A percentile compares a stretch with the other conserved stretches of the same genome.
Evolutionary conservation across 2,113 vertebrate genomes (phyloP).

Genomic region (Cephalopholis sonnerati): DNA sequence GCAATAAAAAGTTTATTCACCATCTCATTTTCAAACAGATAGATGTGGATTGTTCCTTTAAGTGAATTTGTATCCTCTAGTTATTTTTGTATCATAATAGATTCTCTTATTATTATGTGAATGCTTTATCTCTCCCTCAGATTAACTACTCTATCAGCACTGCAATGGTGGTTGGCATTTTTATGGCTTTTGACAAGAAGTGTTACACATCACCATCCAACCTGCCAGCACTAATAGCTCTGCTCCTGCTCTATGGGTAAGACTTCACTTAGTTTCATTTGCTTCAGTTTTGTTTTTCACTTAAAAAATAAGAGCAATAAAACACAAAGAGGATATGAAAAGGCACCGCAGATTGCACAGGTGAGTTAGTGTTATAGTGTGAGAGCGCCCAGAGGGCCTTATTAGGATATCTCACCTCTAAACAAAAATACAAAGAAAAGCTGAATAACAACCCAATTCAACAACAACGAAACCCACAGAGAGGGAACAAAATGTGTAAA

Average conservation of each 20-base stretch:
- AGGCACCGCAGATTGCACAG: not conserved
- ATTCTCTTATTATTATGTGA: not conserved
- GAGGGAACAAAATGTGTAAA: not conserved
- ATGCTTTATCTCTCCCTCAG: conserved; percentile 75
- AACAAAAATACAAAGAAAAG: not conserved
- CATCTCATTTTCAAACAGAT: not conserved
- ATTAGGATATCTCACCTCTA: not conserved
- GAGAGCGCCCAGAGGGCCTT: conserved; percentile 7
- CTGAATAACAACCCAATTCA: not conserved
- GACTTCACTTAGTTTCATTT: conserved; percentile 37
- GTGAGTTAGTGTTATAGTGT: not conserved
- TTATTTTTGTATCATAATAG: not conserved
- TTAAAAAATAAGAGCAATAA: not conserved
- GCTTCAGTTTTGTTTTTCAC: not conserved
- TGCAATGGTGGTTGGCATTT: conserved; percentile 92
- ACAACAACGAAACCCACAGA: not conserved
- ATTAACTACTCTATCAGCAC: conserved; percentile 92
- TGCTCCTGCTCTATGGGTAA: conserved; percentile 96
- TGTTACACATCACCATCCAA: conserved; percentile 91
- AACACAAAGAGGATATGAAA: not conserved
- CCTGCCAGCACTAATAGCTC: conserved; percentile 89
- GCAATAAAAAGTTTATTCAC: too few species aligned
- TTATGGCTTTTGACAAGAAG: conserved; percentile 93
- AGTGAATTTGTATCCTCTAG: not conserved
- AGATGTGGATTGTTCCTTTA: not conserved